phyloP scores from a whole-genome alignment of 2,113 vertebrate species.

The Cebus imitator region DNA sequence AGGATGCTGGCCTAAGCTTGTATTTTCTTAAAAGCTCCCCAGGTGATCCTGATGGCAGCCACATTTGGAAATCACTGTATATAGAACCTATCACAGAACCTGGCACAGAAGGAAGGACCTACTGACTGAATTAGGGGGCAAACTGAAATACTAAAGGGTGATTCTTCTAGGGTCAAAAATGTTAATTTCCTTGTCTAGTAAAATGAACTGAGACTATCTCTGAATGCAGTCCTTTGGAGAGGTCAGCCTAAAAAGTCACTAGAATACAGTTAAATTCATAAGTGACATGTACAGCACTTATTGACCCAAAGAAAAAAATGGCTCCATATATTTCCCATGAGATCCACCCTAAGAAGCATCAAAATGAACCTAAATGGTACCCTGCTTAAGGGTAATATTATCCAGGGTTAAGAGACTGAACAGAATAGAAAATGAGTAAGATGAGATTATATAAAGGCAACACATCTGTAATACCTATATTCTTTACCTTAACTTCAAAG shows the following conservation, averaged over 20 bases:
- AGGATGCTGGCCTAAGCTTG: neutral
- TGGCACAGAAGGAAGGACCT: neutral
- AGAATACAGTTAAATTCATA: neutral
- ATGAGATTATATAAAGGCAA: neutral
- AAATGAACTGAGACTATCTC: slow-evolving; percentile 22
- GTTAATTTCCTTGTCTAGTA: neutral
- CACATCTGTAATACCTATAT: neutral
- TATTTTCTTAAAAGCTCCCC: slow-evolving; percentile 14
- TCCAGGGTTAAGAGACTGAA: neutral
- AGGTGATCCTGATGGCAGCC: neutral
- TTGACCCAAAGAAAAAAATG: neutral
- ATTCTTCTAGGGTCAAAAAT: slow-evolving; percentile 36
- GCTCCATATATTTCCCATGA: neutral
- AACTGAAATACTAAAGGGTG: neutral
- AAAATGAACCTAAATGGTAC: neutral
- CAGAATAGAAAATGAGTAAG: neutral
- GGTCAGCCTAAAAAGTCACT: neutral
- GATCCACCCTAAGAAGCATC: neutral
- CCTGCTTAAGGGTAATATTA: neutral
- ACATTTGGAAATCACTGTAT: slow-evolving; percentile 17
- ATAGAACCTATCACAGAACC: neutral
- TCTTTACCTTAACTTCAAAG: slow-evolving; percentile 15
- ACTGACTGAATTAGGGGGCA: neutral
- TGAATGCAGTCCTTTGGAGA: neutral
- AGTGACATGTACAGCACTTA: neutral